Conservation (phyloP, 1,140 invertebrate species). For the Ladona fulva region DNA sequence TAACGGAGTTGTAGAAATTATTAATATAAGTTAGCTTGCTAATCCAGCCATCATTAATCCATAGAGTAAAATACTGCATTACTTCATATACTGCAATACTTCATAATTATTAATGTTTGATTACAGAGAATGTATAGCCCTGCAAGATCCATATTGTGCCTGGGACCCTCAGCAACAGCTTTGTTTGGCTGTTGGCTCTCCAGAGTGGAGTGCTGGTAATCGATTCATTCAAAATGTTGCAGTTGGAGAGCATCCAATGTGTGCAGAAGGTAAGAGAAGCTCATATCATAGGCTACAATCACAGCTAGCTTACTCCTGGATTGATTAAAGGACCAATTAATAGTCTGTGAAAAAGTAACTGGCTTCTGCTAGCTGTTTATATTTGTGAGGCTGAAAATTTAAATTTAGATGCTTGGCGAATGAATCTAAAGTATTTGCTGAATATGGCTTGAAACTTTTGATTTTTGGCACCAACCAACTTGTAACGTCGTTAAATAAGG, state of each 20-base stretch:
- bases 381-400: not conserved
- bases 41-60: too few relatives aligned
- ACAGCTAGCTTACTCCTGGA: not conserved
- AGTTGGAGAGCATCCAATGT: constrained; percentile 54
- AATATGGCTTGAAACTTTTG: not conserved
- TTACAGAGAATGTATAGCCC: constrained; percentile 73
- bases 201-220: constrained; percentile 52
- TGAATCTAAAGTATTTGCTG: not conserved
- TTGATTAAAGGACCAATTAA: not conserved
- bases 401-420: not conserved
- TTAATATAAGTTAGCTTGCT: too few relatives aligned
- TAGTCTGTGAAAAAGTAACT: not conserved
- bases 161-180: constrained; percentile 73
- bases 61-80: too few relatives aligned
- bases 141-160: constrained; percentile 96
- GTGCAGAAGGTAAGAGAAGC: constrained; percentile 34
- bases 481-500: not conserved
- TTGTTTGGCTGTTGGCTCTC: constrained; percentile 60
- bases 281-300: not conserved
- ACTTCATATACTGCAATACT: too few relatives aligned
- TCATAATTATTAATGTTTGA: constrained; percentile 20
- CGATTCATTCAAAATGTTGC: constrained; percentile 64
- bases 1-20: too few relatives aligned
- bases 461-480: not conserved
- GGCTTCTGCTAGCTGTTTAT: constrained; percentile 3